Evolutionary conservation across 37 sponge, comb jelly and placozoan genomes (phyloP).

Genomic region (Tethya wilhelma): DNA sequence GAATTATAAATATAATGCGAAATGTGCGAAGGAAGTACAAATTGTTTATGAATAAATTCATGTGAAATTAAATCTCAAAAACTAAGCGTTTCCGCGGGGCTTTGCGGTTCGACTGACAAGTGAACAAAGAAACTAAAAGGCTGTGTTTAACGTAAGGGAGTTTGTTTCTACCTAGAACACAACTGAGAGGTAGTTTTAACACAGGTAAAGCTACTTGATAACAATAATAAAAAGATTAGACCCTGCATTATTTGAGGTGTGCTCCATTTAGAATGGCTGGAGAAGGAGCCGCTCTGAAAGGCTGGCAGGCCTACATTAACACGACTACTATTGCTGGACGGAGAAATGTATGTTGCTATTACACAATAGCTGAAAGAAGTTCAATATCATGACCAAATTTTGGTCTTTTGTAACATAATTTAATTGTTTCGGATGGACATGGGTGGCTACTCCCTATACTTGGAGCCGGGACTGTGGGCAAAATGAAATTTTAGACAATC

Average conservation of each 20-base stretch:
- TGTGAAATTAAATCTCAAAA: no score
- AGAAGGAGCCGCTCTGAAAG: constrained; percentile 32
- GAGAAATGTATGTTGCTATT: constrained; percentile 75
- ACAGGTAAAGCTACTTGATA: not conserved
- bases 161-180: no score
- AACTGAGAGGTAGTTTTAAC: no score
- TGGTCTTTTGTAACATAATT: not conserved
- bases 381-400: not conserved
- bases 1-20: no score
- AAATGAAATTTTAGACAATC: not conserved
- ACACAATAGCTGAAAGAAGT: not conserved
- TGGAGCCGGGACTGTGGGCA: not conserved
- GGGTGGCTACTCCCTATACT: not conserved
- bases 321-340: constrained; percentile 74
- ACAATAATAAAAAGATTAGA: not conserved
- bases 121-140: no score
- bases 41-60: no score
- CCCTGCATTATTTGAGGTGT: not conserved
- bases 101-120: no score
- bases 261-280: constrained; percentile 33
- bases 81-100: no score
- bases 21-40: no score
- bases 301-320: constrained; percentile 84
- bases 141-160: no score
- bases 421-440: not conserved